phyloP scores from a whole-genome alignment of 2,888 invertebrate species.

The Thecocarcelia acutangulata region DNA sequence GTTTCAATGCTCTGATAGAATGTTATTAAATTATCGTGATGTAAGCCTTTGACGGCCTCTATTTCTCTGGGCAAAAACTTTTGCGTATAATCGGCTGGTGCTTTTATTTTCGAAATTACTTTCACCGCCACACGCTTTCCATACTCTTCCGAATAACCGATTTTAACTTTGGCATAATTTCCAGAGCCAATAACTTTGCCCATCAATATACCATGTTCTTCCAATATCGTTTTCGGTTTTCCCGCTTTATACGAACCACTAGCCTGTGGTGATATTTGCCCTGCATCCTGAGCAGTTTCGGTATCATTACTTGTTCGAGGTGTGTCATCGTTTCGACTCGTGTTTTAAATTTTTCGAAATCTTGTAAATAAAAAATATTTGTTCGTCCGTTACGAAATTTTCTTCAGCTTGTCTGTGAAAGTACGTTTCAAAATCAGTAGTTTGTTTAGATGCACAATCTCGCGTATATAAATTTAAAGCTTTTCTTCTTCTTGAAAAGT shows the following conservation, averaged over 20 bases:
- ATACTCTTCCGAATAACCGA: slow-evolving; percentile 88
- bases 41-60: slow-evolving; percentile 90
- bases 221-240: slow-evolving; percentile 85
- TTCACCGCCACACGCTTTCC: slow-evolving; percentile 90
- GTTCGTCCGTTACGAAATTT: too few species aligned
- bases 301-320: background rate
- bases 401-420: too few species aligned
- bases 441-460: background rate
- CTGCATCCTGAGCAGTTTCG: background rate
- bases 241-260: slow-evolving; percentile 47
- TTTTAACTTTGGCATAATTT: slow-evolving; percentile 91
- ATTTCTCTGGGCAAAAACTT: slow-evolving; percentile 92
- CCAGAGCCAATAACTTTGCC: slow-evolving; percentile 91
- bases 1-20: slow-evolving; percentile 93
- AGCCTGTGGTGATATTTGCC: slow-evolving; percentile 17
- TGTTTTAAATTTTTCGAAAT: slow-evolving; percentile 28
- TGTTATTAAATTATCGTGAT: slow-evolving; percentile 89
- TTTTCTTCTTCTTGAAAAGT: background rate
- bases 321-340: slow-evolving; percentile 53
- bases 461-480: background rate
- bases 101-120: slow-evolving; percentile 91
- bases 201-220: slow-evolving; percentile 88
- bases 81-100: slow-evolving; percentile 89
- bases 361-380: background rate
- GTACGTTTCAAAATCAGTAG: background rate